phyloP scores from a whole-genome alignment of 2,888 invertebrate genomes.

The Aradus depressus region DNA sequence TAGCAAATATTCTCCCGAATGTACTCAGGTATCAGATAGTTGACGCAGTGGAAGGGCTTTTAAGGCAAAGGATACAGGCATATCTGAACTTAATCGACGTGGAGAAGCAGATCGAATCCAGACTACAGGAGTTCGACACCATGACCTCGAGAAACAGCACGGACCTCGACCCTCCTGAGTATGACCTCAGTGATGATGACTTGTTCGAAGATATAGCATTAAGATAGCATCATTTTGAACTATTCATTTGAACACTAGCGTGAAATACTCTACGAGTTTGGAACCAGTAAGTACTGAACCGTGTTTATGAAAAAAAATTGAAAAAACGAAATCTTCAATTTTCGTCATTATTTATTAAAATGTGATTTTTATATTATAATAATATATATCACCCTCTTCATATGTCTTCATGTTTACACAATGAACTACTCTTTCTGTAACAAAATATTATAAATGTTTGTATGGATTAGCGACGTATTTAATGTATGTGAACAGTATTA shows the following conservation, averaged over 20 bases:
- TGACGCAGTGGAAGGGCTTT: conserved; percentile 68
- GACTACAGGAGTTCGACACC: conserved; percentile 54
- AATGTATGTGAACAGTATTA: too few relatives aligned
- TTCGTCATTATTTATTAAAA: too few relatives aligned
- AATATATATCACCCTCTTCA: too few relatives aligned
- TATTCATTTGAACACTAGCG: neutral
- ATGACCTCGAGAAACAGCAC: conserved; percentile 33
- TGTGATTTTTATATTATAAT: too few relatives aligned
- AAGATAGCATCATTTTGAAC: neutral
- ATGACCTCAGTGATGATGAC: conserved; percentile 18
- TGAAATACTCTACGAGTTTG: neutral
- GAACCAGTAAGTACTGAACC: neutral
- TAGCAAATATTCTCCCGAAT: conserved; percentile 72
- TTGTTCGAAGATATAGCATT: conserved; percentile 20
- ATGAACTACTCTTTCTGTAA: too few relatives aligned
- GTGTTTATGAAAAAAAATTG: too few relatives aligned
- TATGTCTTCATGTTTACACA: too few relatives aligned
- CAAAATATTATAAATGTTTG: too few relatives aligned
- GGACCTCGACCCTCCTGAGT: conserved; percentile 17
- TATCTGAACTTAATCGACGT: conserved; percentile 58
- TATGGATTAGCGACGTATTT: too few relatives aligned
- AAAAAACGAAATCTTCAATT: too few relatives aligned
- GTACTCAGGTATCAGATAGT: conserved; percentile 75
- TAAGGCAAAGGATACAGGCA: conserved; percentile 61
- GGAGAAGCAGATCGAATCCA: conserved; percentile 58